These are phyloP conservation scores for Cataglyphis altisquamis DNA, from an alignment of 2,888 invertebrate species.

Conservation along the genomic window DNA sequence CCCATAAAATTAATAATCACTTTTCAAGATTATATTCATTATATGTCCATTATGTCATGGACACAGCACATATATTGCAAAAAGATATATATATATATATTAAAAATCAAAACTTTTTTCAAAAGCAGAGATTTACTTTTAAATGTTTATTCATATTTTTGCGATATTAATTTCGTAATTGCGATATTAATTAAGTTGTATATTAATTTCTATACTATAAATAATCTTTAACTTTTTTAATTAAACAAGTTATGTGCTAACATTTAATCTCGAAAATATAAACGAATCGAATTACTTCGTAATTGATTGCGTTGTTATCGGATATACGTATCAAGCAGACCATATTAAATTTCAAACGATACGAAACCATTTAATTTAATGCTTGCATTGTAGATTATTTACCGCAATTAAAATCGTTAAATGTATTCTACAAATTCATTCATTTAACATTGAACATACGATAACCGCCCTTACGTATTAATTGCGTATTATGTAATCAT, in stretches of 20 bases:
- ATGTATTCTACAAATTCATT: constrained; percentile 51
- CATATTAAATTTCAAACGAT: constrained; percentile 50
- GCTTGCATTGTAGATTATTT: constrained; percentile 43
- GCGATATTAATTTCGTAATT: not conserved
- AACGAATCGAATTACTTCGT: constrained; percentile 27
- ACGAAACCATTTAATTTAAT: constrained; percentile 51
- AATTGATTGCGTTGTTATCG: constrained; percentile 47
- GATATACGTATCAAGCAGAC: constrained; percentile 40
- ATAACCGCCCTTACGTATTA: constrained; percentile 38
- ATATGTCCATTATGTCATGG: not conserved
- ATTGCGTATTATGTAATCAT: constrained; percentile 17
- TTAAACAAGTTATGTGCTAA: constrained; percentile 2
- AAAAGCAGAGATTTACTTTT: not conserved
- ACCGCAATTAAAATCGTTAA: constrained; percentile 53
- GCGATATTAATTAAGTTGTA: not conserved
- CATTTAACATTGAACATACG: constrained; percentile 45
- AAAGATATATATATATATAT: not conserved
- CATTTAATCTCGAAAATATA: constrained; percentile 39
- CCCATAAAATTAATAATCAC: constrained; percentile 10
- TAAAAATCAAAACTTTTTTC: not conserved
- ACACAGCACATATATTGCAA: not conserved
- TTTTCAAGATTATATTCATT: constrained; percentile 1
- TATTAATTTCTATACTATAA: not conserved
- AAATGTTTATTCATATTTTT: not conserved
- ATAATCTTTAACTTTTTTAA: constrained; percentile 15